Evolutionary conservation across 1,140 invertebrate genomes (phyloP).

Genomic region (Anastrepha ludens): DNA sequence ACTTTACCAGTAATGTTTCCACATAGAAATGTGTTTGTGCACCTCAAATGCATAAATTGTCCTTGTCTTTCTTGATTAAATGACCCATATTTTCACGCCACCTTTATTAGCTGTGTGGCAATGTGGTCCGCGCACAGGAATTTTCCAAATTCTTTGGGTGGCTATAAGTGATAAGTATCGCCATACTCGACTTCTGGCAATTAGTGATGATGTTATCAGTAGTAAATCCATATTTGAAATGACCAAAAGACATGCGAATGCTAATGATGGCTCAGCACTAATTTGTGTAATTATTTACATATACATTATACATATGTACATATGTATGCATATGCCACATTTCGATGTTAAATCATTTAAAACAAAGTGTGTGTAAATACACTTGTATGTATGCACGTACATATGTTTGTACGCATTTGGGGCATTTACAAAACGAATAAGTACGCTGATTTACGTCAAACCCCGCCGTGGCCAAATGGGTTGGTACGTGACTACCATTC

Average conservation of each 20-base stretch:
- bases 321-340: not conserved
- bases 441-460: too few species aligned
- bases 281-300: not conserved
- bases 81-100: conserved; percentile 23
- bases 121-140: not conserved
- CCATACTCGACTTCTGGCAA: conserved; percentile 30
- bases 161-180: conserved; percentile 43
- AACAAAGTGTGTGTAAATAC: not conserved
- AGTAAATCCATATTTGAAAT: conserved; percentile 47
- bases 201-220: conserved; percentile 42
- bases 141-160: conserved; percentile 33
- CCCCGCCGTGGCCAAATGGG: too few species aligned
- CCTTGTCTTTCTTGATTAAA: conserved; percentile 36
- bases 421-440: too few species aligned
- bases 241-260: conserved; percentile 33
- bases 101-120: not conserved
- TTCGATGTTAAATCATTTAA: too few species aligned
- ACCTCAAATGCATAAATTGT: conserved; percentile 16
- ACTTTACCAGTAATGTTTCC: conserved; percentile 15
- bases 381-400: not conserved
- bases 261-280: conserved; percentile 34
- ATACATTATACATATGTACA: not conserved
- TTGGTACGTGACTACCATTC: too few species aligned
- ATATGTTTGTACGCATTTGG: too few species aligned
- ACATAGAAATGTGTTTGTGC: conserved; percentile 8